Base-by-base conservation (phyloP, 2,888 invertebrate species). In the Boloria euphrosyne region DNA sequence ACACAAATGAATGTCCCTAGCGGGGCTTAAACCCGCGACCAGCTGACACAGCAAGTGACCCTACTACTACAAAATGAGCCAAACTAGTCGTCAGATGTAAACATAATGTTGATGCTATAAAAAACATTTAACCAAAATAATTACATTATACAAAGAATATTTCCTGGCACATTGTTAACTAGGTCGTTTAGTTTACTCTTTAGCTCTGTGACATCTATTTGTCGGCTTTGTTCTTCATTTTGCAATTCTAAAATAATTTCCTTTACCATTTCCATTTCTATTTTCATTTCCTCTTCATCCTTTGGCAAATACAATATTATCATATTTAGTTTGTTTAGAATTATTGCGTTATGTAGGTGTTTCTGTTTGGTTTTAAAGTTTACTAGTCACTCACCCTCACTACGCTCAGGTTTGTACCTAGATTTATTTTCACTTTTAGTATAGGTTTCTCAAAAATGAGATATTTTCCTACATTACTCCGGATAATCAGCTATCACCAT, bases 131-230 rank as follows among this genome's bases (percentile, higher is more conserved):
- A 68, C 53, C 43, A 14, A 13, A 1, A 18, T 52, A 55, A 80
- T 78, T 71, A 89, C 89, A 84, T 66, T 53, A 78, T 76, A 14
- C 64, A 66, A 4, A 83, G 76, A n/a, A 87, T 62, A 55, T 86
- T 73, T 54, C 80, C 82, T 2, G 87, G 84, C 7, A 87, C 70
- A 6, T 73, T 67, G 0, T 81, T 74, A 13, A 68, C 62, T 18
- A 84, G 66, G 7, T 62, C 64, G 7, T 77, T 75, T 4, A 82
- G 71, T 63, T 79, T 70, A 31, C 64, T 62, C 61, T 76, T 79
- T 63, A 86, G 60, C 65, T 80, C 77, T 58, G 78, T 74, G 46
- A 82, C 76, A 46, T 74, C 66, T n/a, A 62, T 67, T 69, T 78
- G 76, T 22, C 78, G 76, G n/a, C 74, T 76, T 46, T 65, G 68